phyloP scores from a whole-genome alignment of 2,797 vertebrate species.

The Onychomys torridus region DNA sequence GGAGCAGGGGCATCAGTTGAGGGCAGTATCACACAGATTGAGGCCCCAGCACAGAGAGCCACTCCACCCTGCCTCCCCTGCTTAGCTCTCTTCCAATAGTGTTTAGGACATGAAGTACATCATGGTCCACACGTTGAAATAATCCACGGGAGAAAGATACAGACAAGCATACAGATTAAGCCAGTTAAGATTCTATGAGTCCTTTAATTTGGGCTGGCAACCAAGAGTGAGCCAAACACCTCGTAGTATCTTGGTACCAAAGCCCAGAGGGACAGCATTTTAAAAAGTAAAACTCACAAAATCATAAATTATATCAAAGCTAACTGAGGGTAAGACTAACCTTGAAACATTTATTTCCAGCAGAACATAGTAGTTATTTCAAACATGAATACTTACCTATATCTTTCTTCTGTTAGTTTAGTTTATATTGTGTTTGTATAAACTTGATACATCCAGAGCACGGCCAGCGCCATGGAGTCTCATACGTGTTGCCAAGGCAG shows the following conservation, averaged over 20 bases:
- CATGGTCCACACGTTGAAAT: neutral
- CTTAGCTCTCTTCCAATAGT: neutral
- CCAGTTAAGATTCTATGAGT: neutral
- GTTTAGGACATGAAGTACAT: neutral
- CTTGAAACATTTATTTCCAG: neutral
- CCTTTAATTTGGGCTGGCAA: neutral
- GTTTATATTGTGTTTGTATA: neutral
- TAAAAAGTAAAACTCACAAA: neutral
- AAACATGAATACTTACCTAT: neutral
- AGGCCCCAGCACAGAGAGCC: too few relatives aligned
- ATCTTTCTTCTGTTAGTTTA: neutral
- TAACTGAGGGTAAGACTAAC: neutral
- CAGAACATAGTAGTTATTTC: neutral
- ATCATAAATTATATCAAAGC: neutral
- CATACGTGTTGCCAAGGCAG: neutral
- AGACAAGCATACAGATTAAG: neutral
- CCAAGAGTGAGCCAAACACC: neutral
- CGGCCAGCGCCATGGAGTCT: neutral
- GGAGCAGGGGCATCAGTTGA: neutral
- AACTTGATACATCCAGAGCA: neutral
- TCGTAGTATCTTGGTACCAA: neutral
- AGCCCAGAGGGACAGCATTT: neutral
- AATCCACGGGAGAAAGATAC: neutral
- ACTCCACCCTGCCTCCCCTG: neutral
- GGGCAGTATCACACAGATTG: neutral